Percentiles rank a stretch among this genome's conserved stretches.
These are phyloP conservation scores for Xanthia icteritia DNA, from an alignment of 2,888 invertebrate species.

Conservation along the genomic window DNA sequence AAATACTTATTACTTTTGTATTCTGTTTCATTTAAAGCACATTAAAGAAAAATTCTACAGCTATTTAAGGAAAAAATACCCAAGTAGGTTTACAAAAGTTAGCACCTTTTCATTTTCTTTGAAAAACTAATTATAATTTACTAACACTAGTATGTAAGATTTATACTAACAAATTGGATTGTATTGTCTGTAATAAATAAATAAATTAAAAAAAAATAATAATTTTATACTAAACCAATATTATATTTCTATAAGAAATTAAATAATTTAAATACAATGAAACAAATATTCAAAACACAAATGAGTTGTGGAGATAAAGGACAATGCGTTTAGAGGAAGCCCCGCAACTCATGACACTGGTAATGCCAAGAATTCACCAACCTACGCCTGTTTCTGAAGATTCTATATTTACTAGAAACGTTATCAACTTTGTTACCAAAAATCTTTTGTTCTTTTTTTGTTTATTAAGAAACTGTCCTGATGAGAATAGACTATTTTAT, in stretches of 20 bases:
- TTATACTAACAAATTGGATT: too few species aligned
- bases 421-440: not conserved
- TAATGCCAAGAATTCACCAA: constrained; percentile 78
- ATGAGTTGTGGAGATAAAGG: constrained; percentile 51
- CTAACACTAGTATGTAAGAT: too few species aligned
- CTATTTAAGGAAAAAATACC: not conserved
- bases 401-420: constrained; percentile 43
- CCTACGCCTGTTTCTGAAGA: constrained; percentile 64
- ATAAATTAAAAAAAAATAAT: too few species aligned
- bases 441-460: not conserved
- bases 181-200: too few species aligned
- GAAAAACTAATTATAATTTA: too few species aligned
- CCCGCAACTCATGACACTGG: constrained; percentile 74
- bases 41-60: not conserved
- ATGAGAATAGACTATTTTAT: not conserved
- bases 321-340: constrained; percentile 70
- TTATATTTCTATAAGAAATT: not conserved
- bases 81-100: not conserved
- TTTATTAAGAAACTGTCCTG: too few species aligned
- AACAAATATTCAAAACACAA: constrained; percentile 1
- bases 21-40: not conserved
- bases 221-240: not conserved
- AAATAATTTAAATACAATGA: not conserved
- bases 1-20: not conserved
- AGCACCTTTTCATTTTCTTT: not conserved